Conservation (phyloP, 2,888 invertebrate species). For the Patella pellucida region DNA sequence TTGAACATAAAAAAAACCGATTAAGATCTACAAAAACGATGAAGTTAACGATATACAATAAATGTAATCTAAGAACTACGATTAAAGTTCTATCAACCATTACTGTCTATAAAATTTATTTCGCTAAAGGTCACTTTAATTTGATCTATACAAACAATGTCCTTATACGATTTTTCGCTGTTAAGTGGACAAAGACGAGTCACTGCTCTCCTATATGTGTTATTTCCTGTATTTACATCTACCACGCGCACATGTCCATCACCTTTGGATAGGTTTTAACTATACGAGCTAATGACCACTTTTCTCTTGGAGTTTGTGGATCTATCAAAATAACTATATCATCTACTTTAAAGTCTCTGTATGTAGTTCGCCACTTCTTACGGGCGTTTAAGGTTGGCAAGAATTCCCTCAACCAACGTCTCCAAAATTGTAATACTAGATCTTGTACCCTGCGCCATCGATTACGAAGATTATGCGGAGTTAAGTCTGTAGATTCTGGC, state of each 20-base stretch:
- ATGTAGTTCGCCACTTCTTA: constrained; percentile 25
- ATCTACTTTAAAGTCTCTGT: constrained; percentile 24
- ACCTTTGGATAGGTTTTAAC: constrained; percentile 20
- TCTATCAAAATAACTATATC: constrained; percentile 35
- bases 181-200: no score
- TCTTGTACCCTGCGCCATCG: constrained; percentile 37
- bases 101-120: no score
- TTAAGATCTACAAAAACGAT: no score
- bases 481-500: constrained; percentile 28
- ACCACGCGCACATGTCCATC: neutral
- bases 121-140: no score
- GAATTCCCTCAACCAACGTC: constrained; percentile 32
- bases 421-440: constrained; percentile 36
- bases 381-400: constrained; percentile 22
- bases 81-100: no score
- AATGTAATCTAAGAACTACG: no score
- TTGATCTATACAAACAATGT: no score
- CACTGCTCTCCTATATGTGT: no score
- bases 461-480: neutral
- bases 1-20: no score
- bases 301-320: constrained; percentile 26
- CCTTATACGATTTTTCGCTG: no score
- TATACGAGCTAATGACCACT: constrained; percentile 35
- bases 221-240: no score
- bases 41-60: no score